phyloP scores from a whole-genome alignment of 2,888 invertebrate species.

The Helleia helle region DNA sequence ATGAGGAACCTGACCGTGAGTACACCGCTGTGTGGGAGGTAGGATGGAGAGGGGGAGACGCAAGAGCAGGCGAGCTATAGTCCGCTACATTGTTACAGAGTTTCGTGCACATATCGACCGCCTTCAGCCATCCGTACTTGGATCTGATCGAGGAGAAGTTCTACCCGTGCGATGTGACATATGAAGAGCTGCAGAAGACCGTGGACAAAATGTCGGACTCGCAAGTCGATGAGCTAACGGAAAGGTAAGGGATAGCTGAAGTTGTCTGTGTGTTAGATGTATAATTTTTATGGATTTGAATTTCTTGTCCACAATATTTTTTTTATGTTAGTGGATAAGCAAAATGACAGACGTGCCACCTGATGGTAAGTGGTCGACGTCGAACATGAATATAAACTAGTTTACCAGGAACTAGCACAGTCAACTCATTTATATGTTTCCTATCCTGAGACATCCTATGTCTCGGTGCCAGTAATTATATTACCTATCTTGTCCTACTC shows the following conservation, averaged over 20 bases:
- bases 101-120: conserved; percentile 85
- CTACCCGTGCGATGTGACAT: conserved; percentile 72
- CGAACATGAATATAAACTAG: no score
- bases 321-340: no score
- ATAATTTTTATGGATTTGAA: no score
- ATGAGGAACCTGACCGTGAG: conserved; percentile 67
- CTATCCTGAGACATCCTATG: no score
- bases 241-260: conserved; percentile 57
- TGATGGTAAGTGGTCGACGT: no score
- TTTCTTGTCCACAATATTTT: no score
- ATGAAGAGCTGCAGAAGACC: conserved; percentile 59
- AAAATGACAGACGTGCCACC: no score
- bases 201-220: conserved; percentile 64
- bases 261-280: neutral
- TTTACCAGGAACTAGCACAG: no score
- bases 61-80: neutral
- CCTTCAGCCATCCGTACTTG: conserved; percentile 82
- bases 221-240: conserved; percentile 56
- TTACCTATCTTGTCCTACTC: no score
- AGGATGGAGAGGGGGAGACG: no score
- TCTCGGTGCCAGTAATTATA: no score
- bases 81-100: conserved; percentile 48
- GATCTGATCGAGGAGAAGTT: conserved; percentile 76
- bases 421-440: no score
- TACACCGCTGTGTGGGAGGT: conserved; percentile 25